Conservation (phyloP, 2,888 invertebrate genomes). For the Mystacides longicornis region DNA sequence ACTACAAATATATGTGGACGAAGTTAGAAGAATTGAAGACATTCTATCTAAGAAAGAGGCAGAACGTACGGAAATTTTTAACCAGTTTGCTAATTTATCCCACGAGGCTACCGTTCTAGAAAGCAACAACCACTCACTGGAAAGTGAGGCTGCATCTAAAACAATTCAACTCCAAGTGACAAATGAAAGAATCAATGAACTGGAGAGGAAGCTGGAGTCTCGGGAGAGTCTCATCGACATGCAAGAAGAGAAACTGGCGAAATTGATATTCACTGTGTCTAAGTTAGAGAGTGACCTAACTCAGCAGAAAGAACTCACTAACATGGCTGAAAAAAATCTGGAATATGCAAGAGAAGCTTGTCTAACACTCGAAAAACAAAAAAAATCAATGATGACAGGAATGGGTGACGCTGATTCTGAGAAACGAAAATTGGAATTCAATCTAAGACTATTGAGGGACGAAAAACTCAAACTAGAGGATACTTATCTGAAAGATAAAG, state of each 20-base stretch:
- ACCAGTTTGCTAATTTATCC: slow-evolving; percentile 69
- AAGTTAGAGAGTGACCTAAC: slow-evolving; percentile 59
- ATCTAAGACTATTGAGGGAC: slow-evolving; percentile 41
- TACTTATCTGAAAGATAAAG: slow-evolving; percentile 39
- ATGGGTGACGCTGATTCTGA: slow-evolving; percentile 41
- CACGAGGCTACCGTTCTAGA: slow-evolving; percentile 71
- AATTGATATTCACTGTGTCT: slow-evolving; percentile 48
- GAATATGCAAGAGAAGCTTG: slow-evolving; percentile 53
- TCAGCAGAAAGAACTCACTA: slow-evolving; percentile 50
- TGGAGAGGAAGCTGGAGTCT: slow-evolving; percentile 56
- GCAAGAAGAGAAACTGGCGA: slow-evolving; percentile 44
- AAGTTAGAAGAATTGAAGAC: slow-evolving; percentile 73
- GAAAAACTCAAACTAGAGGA: slow-evolving; percentile 40
- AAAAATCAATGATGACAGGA: slow-evolving; percentile 54
- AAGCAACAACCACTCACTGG: slow-evolving; percentile 71
- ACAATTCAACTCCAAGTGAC: slow-evolving; percentile 50
- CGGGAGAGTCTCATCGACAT: slow-evolving; percentile 46
- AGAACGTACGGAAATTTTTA: slow-evolving; percentile 72
- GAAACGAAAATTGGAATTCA: slow-evolving; percentile 38
- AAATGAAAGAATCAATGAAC: slow-evolving; percentile 45
- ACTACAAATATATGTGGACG: slow-evolving; percentile 73
- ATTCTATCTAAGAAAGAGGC: slow-evolving; percentile 66
- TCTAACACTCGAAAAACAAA: slow-evolving; percentile 58
- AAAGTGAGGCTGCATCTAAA: slow-evolving; percentile 66
- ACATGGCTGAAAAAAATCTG: slow-evolving; percentile 55